Evolutionary conservation across 2,797 vertebrate species (phyloP), one percentile per base, ranked within the genome.

Genomic region (Merluccius polli): DNA sequence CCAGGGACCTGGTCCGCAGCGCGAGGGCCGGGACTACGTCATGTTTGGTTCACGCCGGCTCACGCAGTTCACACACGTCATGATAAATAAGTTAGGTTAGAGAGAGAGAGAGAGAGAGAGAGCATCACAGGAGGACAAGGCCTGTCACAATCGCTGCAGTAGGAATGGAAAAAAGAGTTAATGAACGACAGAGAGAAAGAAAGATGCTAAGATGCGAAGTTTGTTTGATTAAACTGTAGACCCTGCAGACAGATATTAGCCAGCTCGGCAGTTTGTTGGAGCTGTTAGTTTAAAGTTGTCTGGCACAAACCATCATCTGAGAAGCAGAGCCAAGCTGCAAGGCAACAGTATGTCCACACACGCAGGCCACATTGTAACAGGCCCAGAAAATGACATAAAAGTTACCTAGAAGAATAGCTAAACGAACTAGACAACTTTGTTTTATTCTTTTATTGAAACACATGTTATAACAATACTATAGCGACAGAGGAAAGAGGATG

Each of bases 1-100:
- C 73, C 78, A 88, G 78, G 83, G 79, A 77, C 75, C 77, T 68
- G 80, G 79, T 75, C 79, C 82, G 70, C 86, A n/a, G n/a, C n/a
- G n/a, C n/a, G n/a, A n/a, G n/a, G n/a, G n/a, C n/a, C 33, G n/a
- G n/a, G n/a, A n/a, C n/a, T n/a, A n/a, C n/a, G n/a, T n/a, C n/a
- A n/a, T n/a, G n/a, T n/a, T n/a, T n/a, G n/a, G n/a, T n/a, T n/a
- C n/a, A n/a, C n/a, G n/a, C n/a, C n/a, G n/a, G n/a, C n/a, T n/a
- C n/a, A n/a, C n/a, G n/a, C n/a, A n/a, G n/a, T n/a, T n/a, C n/a
- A n/a, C n/a, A n/a, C n/a, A n/a, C n/a, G n/a, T n/a, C n/a, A n/a
- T n/a, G n/a, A n/a, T n/a, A n/a, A n/a, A n/a, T n/a, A n/a, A n/a
- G n/a, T n/a, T n/a, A n/a, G n/a, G n/a, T n/a, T n/a, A 21, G 30